Percentiles rank a stretch among this genome's conserved stretches.
These are phyloP conservation scores for Drosophila greeni DNA, from an alignment of 2,888 invertebrate species.

Conservation along the genomic window DNA sequence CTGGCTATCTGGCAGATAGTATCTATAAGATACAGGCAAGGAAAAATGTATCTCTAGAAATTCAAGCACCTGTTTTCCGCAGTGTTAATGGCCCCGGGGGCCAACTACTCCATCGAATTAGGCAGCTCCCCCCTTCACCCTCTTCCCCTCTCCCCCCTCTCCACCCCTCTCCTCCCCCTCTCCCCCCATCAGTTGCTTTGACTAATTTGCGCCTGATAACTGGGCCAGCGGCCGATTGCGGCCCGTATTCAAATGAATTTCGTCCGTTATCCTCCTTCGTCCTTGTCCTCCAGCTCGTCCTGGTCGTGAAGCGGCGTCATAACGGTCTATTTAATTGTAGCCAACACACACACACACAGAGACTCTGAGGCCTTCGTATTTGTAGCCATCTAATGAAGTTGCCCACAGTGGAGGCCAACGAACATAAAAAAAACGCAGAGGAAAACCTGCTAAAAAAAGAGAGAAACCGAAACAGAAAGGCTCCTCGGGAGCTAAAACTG, in stretches of 20 bases:
- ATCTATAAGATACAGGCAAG: not conserved
- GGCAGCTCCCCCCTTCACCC: not conserved
- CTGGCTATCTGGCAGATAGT: not conserved
- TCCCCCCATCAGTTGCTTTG: slow-evolving; percentile 44
- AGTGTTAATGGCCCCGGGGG: slow-evolving; percentile 1
- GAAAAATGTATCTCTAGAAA: not conserved
- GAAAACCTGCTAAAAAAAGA: not conserved
- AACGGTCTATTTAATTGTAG: slow-evolving; percentile 57
- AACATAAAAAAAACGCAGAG: not conserved
- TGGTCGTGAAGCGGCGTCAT: slow-evolving; percentile 27
- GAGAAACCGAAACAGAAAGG: slow-evolving; percentile 2
- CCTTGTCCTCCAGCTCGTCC: not conserved
- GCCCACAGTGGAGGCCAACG: slow-evolving; percentile 19
- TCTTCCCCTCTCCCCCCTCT: not conserved
- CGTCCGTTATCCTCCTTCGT: not conserved
- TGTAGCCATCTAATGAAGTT: slow-evolving; percentile 66
- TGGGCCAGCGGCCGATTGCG: slow-evolving; percentile 31
- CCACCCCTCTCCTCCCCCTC: slow-evolving; percentile 1
- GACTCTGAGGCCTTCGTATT: slow-evolving; percentile 45
- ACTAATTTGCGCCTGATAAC: slow-evolving; percentile 57
- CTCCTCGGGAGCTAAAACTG: not conserved
- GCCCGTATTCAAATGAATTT: slow-evolving; percentile 52
- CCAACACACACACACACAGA: slow-evolving; percentile 1
- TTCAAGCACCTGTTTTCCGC: slow-evolving; percentile 1
- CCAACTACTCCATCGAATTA: slow-evolving; percentile 16